Conservation (phyloP, 1,140 invertebrate species). For the Trichogramma pretiosum region DNA sequence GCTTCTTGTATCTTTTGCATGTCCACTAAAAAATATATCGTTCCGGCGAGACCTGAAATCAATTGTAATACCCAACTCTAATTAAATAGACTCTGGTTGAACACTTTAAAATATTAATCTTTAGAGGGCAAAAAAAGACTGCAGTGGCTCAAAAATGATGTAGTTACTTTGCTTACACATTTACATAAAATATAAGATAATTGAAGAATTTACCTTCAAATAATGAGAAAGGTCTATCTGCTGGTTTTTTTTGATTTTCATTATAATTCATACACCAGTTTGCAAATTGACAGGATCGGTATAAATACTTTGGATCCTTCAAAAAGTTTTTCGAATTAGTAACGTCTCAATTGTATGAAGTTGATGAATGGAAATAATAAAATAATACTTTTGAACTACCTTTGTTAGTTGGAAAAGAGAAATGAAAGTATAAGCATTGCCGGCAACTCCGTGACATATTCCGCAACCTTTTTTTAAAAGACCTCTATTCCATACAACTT, state of each 20-base stretch:
- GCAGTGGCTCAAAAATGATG: not conserved
- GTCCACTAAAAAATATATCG: slow-evolving; percentile 63
- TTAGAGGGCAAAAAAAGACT: too few relatives aligned
- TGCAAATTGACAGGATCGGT: slow-evolving; percentile 71
- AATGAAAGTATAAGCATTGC: slow-evolving; percentile 85
- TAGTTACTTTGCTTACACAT: not conserved
- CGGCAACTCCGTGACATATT: slow-evolving; percentile 84
- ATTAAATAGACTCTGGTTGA: not conserved
- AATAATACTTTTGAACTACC: slow-evolving; percentile 40
- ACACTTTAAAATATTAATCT: slow-evolving; percentile 4
- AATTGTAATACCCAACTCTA: not conserved
- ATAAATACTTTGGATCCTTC: slow-evolving; percentile 60
- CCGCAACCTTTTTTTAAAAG: slow-evolving; percentile 84
- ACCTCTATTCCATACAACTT: slow-evolving; percentile 77
- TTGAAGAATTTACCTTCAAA: slow-evolving; percentile 66
- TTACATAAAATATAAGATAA: not conserved
- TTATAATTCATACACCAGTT: slow-evolving; percentile 75
- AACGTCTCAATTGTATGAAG: too few relatives aligned
- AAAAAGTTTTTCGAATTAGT: slow-evolving; percentile 22
- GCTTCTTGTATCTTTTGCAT: slow-evolving; percentile 51
- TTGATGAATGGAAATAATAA: not conserved
- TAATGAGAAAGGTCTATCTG: slow-evolving; percentile 75
- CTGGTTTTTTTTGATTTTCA: slow-evolving; percentile 53
- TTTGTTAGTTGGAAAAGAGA: slow-evolving; percentile 70
- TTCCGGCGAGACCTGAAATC: slow-evolving; percentile 50